Evolutionary conservation across 2,888 invertebrate species (phyloP), one percentile per base, ranked within the genome.

Genomic region (Beris chalybata): DNA sequence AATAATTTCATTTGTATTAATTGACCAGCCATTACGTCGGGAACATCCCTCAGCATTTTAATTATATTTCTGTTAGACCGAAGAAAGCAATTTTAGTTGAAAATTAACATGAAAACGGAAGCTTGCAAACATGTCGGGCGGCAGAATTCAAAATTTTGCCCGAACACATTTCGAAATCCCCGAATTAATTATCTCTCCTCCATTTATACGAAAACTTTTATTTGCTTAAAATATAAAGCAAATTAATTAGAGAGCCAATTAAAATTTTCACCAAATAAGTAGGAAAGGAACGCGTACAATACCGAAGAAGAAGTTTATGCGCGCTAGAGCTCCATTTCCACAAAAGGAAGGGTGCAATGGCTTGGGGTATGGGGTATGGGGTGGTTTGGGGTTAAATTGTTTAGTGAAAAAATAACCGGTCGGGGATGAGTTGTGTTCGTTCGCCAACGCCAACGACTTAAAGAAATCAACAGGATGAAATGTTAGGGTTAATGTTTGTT

Each of bases 161-260:
- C 30, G 12, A 30, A 29, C n/a, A 55, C 55, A 54, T 54, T 44
- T 29, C 22, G 38, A 30, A 65, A 69, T 70, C 71, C 71, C 70
- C 71, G 71, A 73, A 73, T 73, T 73, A 72, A 73, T 73, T 73
- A 73, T 72, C 72, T 73, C 71, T 71, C 71, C 71, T 71, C 72
- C 73, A 72, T 72, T 73, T 71, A 72, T 72, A 73, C 72, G 72
- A 70, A 73, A 61, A 71, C 71, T 73, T 73, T 71, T 73, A 73
- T 73, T 73, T 73, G 72, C 73, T 71, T 70, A 71, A 71, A 72
- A 72, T 72, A 73, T 73, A 73, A 73, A 73, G 73, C 73, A 73
- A 73, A 73, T 73, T 73, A 73, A 73, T 73, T 73, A 73, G 73
- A 72, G 73, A 73, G 73, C 73, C 73, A 73, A 73, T 73, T 73